phyloP scores from a whole-genome alignment of 2,113 vertebrate species.

The Romanogobio albipinnatus region DNA sequence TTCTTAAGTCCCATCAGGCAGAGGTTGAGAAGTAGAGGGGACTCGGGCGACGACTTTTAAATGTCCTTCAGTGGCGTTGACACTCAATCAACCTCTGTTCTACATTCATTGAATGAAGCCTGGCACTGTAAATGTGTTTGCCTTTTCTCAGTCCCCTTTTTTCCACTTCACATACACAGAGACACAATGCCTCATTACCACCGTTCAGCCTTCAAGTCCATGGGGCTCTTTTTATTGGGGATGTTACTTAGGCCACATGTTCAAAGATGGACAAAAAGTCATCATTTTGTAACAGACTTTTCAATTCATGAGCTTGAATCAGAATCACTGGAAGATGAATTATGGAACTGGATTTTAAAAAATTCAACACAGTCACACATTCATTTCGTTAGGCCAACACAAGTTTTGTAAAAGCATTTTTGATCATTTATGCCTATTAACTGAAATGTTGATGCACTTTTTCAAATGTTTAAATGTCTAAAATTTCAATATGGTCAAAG shows the following conservation, averaged over 20 bases:
- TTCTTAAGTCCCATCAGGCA: constrained; percentile 72
- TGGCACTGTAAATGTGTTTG: constrained; percentile 29
- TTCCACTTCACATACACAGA: background rate
- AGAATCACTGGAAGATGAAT: background rate
- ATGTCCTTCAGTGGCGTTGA: constrained; percentile 67
- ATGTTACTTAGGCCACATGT: background rate
- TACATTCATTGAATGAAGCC: background rate
- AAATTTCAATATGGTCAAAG: background rate
- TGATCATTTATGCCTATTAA: background rate
- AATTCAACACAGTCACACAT: background rate
- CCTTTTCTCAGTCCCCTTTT: background rate
- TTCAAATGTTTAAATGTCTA: background rate
- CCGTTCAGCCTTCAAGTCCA: background rate
- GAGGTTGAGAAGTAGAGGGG: constrained; percentile 63
- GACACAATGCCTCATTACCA: background rate
- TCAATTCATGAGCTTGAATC: background rate
- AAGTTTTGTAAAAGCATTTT: background rate
- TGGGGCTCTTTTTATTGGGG: background rate
- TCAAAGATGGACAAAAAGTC: background rate
- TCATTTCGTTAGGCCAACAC: background rate
- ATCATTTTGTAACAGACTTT: background rate
- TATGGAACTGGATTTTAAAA: background rate
- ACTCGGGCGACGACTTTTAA: constrained; percentile 63
- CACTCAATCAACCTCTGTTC: constrained; percentile 61
- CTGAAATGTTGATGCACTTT: background rate